Evolutionary conservation across 2,113 vertebrate species (phyloP).

Genomic region (Triplophysa rosa): DNA sequence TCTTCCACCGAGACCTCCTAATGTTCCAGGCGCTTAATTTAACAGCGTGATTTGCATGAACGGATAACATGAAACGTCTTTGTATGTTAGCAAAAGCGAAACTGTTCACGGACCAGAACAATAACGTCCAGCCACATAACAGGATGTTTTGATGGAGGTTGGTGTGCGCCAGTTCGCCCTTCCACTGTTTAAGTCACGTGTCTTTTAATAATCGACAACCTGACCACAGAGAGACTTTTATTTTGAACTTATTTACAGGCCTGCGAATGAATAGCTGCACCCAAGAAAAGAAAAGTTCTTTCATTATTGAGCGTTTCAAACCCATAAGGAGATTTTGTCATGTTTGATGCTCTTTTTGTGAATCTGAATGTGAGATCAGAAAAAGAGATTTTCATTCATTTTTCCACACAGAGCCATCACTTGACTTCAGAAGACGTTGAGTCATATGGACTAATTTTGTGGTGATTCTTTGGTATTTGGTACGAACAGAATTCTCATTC

Average conservation of each 20-base stretch:
- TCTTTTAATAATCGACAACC: neutral
- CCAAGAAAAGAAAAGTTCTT: slow-evolving; percentile 19
- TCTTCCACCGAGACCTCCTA: neutral
- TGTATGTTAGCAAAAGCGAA: slow-evolving; percentile 27
- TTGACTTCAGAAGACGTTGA: too few species aligned
- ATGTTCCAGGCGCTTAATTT: neutral
- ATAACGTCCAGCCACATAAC: slow-evolving; percentile 56
- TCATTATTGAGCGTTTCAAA: too few species aligned
- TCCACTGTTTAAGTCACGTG: slow-evolving; percentile 23
- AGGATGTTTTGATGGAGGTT: slow-evolving; percentile 49
- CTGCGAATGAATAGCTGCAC: slow-evolving; percentile 62
- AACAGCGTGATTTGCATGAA: neutral
- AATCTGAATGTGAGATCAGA: too few species aligned
- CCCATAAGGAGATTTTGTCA: too few species aligned
- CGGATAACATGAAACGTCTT: neutral
- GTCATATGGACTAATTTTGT: too few species aligned
- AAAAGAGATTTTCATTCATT: too few species aligned
- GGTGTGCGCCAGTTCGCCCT: slow-evolving; percentile 44
- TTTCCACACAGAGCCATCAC: too few species aligned
- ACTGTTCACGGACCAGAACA: neutral
- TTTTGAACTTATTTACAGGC: slow-evolving; percentile 48
- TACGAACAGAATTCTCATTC: too few species aligned
- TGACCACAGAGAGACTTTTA: neutral
- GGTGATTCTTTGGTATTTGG: too few species aligned
- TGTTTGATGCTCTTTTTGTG: too few species aligned